Percentiles rank a stretch among this genome's conserved stretches.
Conservation (phyloP, 2,113 vertebrate genomes). For the Hydropotes inermis region DNA sequence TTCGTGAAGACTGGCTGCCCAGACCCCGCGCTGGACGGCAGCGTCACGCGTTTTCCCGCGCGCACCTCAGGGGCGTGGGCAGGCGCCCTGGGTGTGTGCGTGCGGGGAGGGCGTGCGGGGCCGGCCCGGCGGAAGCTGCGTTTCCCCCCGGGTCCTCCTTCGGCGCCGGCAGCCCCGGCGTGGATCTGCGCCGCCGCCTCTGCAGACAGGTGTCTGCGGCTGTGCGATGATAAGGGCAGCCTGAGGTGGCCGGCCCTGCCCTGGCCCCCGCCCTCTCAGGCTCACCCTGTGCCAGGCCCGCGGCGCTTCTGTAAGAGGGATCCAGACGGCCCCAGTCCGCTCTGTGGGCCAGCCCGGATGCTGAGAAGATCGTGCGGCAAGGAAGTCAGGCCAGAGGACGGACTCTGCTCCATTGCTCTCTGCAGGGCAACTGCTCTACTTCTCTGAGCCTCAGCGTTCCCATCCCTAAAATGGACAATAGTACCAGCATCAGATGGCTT, state of each 20-base stretch:
- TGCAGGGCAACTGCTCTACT: background rate
- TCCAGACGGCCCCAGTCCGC: rapidly evolving
- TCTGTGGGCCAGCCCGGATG: background rate
- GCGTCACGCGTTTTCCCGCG: rapidly evolving
- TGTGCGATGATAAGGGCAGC: background rate
- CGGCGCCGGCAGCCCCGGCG: background rate
- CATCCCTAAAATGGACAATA: background rate
- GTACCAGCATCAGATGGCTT: rapidly evolving
- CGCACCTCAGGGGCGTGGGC: background rate
- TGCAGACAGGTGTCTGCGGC: background rate
- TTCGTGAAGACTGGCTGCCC: background rate
- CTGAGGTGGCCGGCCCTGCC: rapidly evolving
- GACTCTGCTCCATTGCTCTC: rapidly evolving
- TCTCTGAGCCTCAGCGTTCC: background rate
- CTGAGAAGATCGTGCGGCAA: rapidly evolving
- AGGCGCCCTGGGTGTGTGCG: background rate
- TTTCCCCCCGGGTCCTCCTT: background rate
- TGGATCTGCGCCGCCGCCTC: background rate
- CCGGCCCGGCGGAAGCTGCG: background rate
- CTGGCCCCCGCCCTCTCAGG: rapidly evolving
- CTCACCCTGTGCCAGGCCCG: rapidly evolving
- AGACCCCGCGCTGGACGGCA: background rate
- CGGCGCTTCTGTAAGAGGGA: background rate
- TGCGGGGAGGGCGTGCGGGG: rapidly evolving
- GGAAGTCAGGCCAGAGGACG: rapidly evolving